Evolutionary conservation across 1,140 invertebrate species (phyloP), one percentile per base, ranked within the genome.

Genomic region (Telenomus remus): DNA sequence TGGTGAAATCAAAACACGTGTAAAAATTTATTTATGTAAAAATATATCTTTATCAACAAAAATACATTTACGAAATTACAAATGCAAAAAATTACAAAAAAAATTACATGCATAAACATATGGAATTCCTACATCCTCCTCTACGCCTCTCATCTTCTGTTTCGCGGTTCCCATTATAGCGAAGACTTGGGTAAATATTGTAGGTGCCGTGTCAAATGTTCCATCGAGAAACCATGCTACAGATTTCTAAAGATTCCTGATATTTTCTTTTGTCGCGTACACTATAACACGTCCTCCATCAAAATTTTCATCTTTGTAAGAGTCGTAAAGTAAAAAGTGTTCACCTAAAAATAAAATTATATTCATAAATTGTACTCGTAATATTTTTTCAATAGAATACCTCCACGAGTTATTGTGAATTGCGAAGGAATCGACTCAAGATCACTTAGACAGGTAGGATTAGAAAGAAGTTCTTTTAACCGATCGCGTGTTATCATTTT

Each of bases 191-290:
- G 51, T 55, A 9, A 55, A 55, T 39, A 55, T 55, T 13, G 37
- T 19, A 27, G 51, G 37, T 4, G 51, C 37, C n/a, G 13, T 14
- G 9, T 55, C 51, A 11, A 55, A 63, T 4, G 48, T 63, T 12
- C 60, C 60, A 51, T 63, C 60, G 15, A 63, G 19, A 51, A 44
- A 51, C 49, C 60, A 63, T 7, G 49, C 51, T 33, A n/a, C 14
- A 49, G 35, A 44, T 63, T 43, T 27, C 9, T 27, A 43, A 15
- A 63, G 43, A 13, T 51, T 6, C 44, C 16, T 1, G 12, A 63
- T 44, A 12, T 63, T 60, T 12, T 49, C 48, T 12, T 27, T 51
- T 4, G 60, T 63, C 35, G 47, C 16, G 11, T 51, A 63, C 27
- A 63, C 49, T 12, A 63, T 43, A 27, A 53, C 50, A 16, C 50